Conservation (phyloP, 1,140 invertebrate genomes). For the Solenopsis invicta region DNA sequence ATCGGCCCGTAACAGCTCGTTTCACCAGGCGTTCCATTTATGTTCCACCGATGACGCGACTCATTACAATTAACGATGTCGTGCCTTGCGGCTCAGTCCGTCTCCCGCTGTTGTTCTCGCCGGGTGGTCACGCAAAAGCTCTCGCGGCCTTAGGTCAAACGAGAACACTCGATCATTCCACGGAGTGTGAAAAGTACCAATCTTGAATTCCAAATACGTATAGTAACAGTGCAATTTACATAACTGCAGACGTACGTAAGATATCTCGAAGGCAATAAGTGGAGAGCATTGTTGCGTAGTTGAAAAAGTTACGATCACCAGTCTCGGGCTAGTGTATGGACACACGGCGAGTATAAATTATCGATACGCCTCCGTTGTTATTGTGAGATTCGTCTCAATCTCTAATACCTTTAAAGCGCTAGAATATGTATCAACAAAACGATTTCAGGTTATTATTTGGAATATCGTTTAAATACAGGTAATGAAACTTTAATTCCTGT, state of each 20-base stretch:
- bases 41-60: conserved; percentile 71
- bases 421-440: background rate
- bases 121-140: conserved; percentile 49
- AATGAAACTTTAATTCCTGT: background rate
- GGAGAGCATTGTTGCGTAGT: background rate
- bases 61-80: conserved; percentile 75
- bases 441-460: background rate
- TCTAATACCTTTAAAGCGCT: background rate
- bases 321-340: background rate
- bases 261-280: background rate
- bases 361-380: background rate
- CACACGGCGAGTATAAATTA: background rate
- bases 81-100: conserved; percentile 66
- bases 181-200: conserved; percentile 22
- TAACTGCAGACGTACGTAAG: background rate
- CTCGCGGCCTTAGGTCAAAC: background rate
- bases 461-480: conserved; percentile 6
- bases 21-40: conserved; percentile 73
- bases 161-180: background rate
- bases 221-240: conserved; percentile 6
- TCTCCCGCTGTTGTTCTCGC: conserved; percentile 49
- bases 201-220: background rate
- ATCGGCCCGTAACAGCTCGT: conserved; percentile 65
- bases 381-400: background rate
- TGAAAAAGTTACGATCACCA: background rate